Conservation (phyloP, 2,113 vertebrate genomes). For the Cottus gobio region DNA sequence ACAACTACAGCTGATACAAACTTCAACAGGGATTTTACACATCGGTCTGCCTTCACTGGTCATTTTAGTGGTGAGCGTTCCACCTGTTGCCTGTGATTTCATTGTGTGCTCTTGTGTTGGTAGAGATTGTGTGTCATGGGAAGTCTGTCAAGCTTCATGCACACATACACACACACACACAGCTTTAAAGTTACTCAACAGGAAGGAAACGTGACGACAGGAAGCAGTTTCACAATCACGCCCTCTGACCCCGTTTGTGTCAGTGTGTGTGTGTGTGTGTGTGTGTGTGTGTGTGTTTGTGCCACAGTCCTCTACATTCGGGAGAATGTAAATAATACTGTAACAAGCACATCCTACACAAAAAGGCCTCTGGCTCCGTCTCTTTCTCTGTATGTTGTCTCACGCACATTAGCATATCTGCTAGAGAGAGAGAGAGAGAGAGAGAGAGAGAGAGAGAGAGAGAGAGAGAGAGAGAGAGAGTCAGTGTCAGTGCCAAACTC, state of each 20-base stretch:
- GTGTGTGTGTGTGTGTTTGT: constrained; percentile 10
- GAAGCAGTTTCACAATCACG: constrained; percentile 69
- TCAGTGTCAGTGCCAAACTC: constrained; percentile 56
- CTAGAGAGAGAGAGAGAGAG: constrained; percentile 41
- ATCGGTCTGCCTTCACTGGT: neutral
- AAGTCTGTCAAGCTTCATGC: neutral
- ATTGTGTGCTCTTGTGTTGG: neutral
- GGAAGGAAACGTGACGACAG: constrained; percentile 77
- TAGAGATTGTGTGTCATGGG: neutral
- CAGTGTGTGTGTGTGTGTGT: constrained; percentile 17
- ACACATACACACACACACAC: neutral
- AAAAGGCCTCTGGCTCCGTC: constrained; percentile 4
- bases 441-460: neutral
- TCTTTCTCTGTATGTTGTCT: constrained; percentile 28
- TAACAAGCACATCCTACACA: constrained; percentile 29
- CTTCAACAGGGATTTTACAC: neutral
- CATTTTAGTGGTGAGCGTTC: neutral
- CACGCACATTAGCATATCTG: constrained; percentile 52
- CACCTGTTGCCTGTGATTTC: neutral
- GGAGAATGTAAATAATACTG: constrained; percentile 41
- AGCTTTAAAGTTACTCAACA: constrained; percentile 72
- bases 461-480: constrained; percentile 17
- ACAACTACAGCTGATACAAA: neutral
- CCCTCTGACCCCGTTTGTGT: constrained; percentile 51
- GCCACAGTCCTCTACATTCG: neutral